Evolutionary conservation across 2,888 invertebrate genomes (phyloP).

Genomic region (Lasioglossum vierecki): DNA sequence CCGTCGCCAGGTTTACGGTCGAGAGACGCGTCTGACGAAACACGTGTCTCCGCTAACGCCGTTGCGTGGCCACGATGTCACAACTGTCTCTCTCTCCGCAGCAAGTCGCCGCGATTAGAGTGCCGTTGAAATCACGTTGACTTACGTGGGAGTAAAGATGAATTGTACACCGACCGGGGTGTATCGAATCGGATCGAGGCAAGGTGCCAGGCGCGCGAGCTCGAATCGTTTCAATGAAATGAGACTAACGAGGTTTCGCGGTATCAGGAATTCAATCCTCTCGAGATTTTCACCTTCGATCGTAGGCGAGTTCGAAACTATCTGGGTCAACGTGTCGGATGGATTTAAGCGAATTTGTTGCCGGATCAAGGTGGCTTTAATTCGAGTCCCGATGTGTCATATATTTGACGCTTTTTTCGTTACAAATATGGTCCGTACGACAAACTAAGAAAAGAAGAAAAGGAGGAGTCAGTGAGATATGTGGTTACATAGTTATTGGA

Average conservation of each 20-base stretch:
- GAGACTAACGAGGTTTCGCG: slow-evolving; percentile 1
- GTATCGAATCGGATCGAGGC: neutral
- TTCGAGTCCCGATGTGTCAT: neutral
- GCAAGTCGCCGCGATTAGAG: neutral
- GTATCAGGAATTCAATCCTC: neutral
- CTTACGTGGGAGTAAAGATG: slow-evolving; percentile 6
- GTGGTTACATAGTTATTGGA: too few species aligned
- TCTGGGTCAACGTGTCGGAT: neutral
- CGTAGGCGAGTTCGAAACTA: neutral
- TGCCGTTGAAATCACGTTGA: slow-evolving; percentile 4
- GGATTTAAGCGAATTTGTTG: neutral
- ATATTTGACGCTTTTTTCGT: neutral
- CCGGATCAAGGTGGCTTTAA: neutral
- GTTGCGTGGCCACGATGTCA: slow-evolving; percentile 23
- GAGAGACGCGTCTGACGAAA: slow-evolving; percentile 18
- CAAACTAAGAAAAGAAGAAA: neutral
- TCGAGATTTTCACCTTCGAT: neutral
- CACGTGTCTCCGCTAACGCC: slow-evolving; percentile 16
- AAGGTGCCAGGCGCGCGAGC: neutral
- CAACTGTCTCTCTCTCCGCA: slow-evolving; percentile 2
- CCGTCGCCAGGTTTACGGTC: neutral
- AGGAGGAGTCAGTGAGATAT: too few species aligned
- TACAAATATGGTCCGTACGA: neutral
- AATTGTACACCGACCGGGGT: neutral
- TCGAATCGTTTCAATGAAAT: neutral